These are phyloP conservation scores for Cotesia glomerata DNA, from an alignment of 1,140 invertebrate species.

Conservation along the genomic window DNA sequence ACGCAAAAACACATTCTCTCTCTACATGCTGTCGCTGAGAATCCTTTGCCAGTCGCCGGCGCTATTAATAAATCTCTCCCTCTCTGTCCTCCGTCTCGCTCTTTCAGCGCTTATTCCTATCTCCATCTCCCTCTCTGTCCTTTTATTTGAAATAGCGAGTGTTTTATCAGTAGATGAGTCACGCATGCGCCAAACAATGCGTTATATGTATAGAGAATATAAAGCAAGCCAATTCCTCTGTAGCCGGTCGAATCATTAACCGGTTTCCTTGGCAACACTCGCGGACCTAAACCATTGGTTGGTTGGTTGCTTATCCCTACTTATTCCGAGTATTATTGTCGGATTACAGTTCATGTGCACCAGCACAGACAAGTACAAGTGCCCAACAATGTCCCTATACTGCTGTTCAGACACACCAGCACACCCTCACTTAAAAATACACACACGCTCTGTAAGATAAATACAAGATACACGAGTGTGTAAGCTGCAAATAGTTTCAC, in stretches of 20 bases:
- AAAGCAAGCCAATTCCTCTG: conserved; percentile 55
- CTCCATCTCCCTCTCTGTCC: not conserved
- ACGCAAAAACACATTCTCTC: no score
- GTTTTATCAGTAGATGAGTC: not conserved
- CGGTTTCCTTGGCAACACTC: conserved; percentile 61
- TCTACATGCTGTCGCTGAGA: not conserved
- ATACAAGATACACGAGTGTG: not conserved
- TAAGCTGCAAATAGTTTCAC: conserved; percentile 6
- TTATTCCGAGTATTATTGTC: conserved; percentile 10
- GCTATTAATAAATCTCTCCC: conserved; percentile 36
- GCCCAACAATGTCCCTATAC: not conserved
- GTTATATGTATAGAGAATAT: not conserved
- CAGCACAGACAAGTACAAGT: not conserved
- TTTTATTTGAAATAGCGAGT: not conserved
- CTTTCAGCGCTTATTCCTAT: not conserved
- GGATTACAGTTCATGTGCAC: not conserved
- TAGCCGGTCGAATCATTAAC: conserved; percentile 63
- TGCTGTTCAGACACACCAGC: not conserved
- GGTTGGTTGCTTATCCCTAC: conserved; percentile 46
- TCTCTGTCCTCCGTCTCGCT: conserved; percentile 9
- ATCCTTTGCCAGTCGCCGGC: no score
- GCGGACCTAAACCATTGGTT: conserved; percentile 58
- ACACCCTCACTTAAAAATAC: not conserved
- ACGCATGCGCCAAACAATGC: conserved; percentile 18
- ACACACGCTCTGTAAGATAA: not conserved